These are phyloP conservation scores for Acromyrmex heyeri DNA, from an alignment of 1,140 invertebrate species.

Conservation along the genomic window DNA sequence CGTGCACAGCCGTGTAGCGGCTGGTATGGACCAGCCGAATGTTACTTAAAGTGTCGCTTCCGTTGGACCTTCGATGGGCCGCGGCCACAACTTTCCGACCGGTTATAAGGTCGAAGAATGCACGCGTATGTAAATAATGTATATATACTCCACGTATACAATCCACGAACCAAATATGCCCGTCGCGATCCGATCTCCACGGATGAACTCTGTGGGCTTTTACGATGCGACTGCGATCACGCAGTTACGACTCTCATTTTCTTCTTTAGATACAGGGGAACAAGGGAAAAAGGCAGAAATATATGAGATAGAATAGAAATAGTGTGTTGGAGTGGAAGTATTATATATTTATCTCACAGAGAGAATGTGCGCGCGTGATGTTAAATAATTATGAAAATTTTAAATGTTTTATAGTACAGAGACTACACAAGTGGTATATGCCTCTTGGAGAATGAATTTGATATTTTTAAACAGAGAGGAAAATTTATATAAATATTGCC, in stretches of 20 bases:
- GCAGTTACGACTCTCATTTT: conserved; percentile 30
- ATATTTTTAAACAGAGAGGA: neutral
- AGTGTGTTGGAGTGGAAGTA: neutral
- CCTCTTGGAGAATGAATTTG: neutral
- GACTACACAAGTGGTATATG: neutral
- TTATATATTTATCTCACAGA: neutral
- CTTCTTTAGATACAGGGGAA: conserved; percentile 14
- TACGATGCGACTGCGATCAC: conserved; percentile 21
- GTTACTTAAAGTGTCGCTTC: conserved; percentile 66
- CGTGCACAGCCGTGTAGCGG: conserved; percentile 41
- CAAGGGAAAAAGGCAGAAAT: neutral
- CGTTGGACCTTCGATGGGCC: neutral
- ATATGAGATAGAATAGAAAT: conserved; percentile 3
- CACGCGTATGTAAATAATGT: conserved; percentile 1
- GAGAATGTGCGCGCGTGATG: neutral
- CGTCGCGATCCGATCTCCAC: conserved; percentile 56
- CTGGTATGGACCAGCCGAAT: conserved; percentile 52
- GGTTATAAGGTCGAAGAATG: conserved; percentile 14
- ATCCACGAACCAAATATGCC: conserved; percentile 39
- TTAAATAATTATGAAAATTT: conserved; percentile 3
- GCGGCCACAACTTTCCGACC: conserved; percentile 1
- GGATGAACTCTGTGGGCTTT: conserved; percentile 41
- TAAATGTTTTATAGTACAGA: neutral
- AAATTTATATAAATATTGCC: neutral
- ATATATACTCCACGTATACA: neutral